phyloP scores from a whole-genome alignment of 1,140 invertebrate genomes.

The Pteromalus puparum region DNA sequence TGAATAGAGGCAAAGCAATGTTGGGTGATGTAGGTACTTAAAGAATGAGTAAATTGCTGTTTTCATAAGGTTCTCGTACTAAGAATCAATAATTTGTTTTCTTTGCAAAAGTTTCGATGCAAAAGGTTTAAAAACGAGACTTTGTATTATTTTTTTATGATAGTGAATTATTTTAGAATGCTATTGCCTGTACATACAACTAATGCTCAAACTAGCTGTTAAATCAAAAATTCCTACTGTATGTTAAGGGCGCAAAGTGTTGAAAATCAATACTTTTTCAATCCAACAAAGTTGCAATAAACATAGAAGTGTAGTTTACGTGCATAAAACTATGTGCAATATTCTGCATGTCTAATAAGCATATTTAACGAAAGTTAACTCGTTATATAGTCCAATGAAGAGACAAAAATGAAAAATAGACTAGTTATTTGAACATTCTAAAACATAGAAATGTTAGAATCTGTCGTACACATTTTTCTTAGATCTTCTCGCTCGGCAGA shows the following conservation, averaged over 20 bases:
- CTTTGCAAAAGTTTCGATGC: neutral
- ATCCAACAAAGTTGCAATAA: constrained; percentile 42
- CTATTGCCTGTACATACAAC: neutral
- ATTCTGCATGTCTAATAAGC: neutral
- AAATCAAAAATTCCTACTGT: constrained; percentile 30
- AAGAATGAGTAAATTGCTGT: constrained; percentile 4
- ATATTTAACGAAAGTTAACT: constrained; percentile 3
- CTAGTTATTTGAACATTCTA: neutral
- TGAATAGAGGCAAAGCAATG: neutral
- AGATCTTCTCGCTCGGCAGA: constrained; percentile 7
- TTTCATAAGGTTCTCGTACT: neutral
- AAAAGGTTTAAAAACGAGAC: constrained; percentile 45
- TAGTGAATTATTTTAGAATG: neutral
- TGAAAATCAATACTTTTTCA: constrained; percentile 39
- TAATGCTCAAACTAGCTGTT: constrained; percentile 19
- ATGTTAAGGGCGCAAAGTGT: neutral
- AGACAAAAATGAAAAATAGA: constrained; percentile 4
- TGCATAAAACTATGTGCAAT: constrained; percentile 22
- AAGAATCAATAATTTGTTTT: neutral
- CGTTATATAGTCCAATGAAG: neutral
- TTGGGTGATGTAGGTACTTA: constrained; percentile 33
- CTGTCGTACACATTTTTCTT: neutral
- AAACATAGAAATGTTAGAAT: neutral
- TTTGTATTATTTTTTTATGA: constrained; percentile 4
- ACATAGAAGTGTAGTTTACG: neutral